These are phyloP conservation scores for Drosophila planitibia DNA, from an alignment of 2,888 invertebrate species.

Conservation along the genomic window DNA sequence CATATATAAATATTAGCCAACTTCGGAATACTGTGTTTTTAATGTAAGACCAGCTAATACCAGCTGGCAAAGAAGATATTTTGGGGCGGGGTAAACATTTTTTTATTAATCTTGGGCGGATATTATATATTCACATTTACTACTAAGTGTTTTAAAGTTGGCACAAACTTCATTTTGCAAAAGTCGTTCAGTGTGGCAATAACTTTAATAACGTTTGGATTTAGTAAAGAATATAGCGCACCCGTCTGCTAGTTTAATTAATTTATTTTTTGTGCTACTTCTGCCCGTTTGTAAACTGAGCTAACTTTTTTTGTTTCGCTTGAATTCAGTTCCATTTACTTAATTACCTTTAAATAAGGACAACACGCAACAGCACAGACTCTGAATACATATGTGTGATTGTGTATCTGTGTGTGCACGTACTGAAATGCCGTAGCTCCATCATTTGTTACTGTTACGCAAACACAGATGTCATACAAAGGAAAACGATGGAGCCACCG, in stretches of 20 bases:
- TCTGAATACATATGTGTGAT: slow-evolving; percentile 7
- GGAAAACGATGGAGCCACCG: background rate
- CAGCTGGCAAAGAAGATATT: background rate
- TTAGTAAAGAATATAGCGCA: background rate
- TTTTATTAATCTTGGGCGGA: too few species aligned
- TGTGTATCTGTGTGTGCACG: background rate
- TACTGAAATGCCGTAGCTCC: background rate
- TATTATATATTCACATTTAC: too few species aligned
- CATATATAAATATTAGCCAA: background rate
- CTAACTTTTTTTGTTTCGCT: slow-evolving; percentile 19
- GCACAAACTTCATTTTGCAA: background rate
- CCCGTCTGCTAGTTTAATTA: background rate
- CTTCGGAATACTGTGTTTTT: background rate
- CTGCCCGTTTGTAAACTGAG: background rate
- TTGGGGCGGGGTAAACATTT: background rate
- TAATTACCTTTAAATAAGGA: slow-evolving; percentile 63
- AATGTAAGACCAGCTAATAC: background rate
- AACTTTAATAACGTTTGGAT: background rate
- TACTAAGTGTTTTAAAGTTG: background rate
- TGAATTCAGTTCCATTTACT: slow-evolving; percentile 48
- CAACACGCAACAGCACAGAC: slow-evolving; percentile 34
- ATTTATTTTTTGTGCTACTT: background rate
- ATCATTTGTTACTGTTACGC: slow-evolving; percentile 11
- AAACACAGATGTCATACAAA: slow-evolving; percentile 10
- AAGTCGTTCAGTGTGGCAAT: background rate